phyloP scores from a whole-genome alignment of 2,888 invertebrate genomes.

The Microctonus aethiopoides region DNA sequence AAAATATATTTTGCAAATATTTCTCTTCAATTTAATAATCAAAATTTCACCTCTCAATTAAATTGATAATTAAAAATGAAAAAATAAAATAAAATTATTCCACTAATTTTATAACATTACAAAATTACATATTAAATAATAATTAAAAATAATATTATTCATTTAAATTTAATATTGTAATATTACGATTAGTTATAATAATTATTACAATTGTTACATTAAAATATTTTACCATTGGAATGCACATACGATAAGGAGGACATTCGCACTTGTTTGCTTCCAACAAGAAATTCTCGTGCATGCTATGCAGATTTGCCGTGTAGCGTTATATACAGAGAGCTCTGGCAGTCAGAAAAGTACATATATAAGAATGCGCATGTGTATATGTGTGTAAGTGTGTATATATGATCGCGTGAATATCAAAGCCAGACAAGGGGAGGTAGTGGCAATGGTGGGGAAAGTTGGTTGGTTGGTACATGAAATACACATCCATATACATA shows the following conservation, averaged over 20 bases:
- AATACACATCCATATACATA: background rate
- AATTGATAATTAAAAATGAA: no score
- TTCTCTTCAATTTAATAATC: no score
- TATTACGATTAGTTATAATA: no score
- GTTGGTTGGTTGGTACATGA: background rate
- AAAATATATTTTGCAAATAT: no score
- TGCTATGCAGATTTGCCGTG: slow-evolving; percentile 1
- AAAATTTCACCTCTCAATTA: no score
- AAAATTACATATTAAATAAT: no score
- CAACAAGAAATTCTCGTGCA: slow-evolving; percentile 14
- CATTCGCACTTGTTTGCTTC: slow-evolving; percentile 15
- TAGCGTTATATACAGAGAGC: no score
- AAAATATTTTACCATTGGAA: background rate
- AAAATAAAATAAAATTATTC: no score
- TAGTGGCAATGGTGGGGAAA: background rate
- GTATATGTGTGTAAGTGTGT: background rate
- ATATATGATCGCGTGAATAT: slow-evolving; percentile 16
- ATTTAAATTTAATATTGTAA: no score
- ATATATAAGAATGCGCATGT: background rate
- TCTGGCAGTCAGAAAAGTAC: background rate
- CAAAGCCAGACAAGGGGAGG: slow-evolving; percentile 23
- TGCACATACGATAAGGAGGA: background rate
- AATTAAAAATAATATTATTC: no score
- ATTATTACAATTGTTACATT: background rate
- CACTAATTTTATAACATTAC: no score